Percentiles rank a stretch among this genome's conserved stretches.
Evolutionary conservation across 2,888 invertebrate genomes (phyloP).

Genomic region (Euzophera pinguis): DNA sequence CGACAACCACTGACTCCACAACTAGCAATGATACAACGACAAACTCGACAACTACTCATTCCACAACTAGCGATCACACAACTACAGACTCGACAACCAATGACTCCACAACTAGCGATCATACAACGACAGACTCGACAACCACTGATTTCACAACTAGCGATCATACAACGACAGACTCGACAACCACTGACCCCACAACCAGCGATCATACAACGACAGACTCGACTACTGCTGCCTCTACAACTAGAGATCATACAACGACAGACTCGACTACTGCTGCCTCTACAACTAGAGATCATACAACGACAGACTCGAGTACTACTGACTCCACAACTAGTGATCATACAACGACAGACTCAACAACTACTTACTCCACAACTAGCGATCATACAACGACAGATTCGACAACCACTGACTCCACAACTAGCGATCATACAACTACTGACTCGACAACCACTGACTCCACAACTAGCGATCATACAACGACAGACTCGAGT

Average conservation of each 20-base stretch:
- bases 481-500: neutral
- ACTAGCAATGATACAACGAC: neutral
- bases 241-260: neutral
- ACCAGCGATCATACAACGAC: neutral
- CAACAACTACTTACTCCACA: slow-evolving; percentile 9
- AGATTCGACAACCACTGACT: slow-evolving; percentile 7
- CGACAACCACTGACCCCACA: neutral
- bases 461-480: neutral
- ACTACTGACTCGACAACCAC: neutral
- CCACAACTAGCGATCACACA: neutral
- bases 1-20: neutral
- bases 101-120: neutral
- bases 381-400: slow-evolving; percentile 9
- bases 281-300: slow-evolving; percentile 8
- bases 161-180: neutral
- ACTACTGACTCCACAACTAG: slow-evolving; percentile 5
- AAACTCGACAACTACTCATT: neutral
- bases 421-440: slow-evolving; percentile 12
- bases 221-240: neutral
- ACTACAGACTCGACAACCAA: neutral
- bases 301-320: neutral
- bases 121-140: neutral
- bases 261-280: neutral
- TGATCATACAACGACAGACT: slow-evolving; percentile 6
- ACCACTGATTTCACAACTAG: neutral